A percentile compares a stretch with the other conserved stretches of the same genome.
These are phyloP conservation scores for Dendrolimus punctatus DNA, from an alignment of 1,140 invertebrate species.

Conservation along the genomic window DNA sequence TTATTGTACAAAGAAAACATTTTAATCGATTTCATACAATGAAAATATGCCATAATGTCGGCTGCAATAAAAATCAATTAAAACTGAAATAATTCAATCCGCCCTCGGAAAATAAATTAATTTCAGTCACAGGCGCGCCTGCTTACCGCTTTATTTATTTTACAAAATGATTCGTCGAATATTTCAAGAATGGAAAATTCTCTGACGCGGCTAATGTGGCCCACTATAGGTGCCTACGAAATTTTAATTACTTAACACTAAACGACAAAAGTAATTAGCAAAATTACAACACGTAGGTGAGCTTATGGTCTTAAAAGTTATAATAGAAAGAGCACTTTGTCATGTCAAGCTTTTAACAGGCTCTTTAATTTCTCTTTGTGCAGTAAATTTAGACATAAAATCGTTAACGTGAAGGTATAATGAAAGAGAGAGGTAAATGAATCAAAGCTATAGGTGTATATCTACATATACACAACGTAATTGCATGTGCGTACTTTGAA, in stretches of 20 bases:
- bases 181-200: background rate
- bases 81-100: constrained; percentile 4
- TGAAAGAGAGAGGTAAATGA: constrained; percentile 28
- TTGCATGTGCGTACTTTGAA: too few species aligned
- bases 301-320: constrained; percentile 60
- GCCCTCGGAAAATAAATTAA: constrained; percentile 21
- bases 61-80: background rate
- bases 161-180: constrained; percentile 18
- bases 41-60: background rate
- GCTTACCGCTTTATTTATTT: constrained; percentile 22
- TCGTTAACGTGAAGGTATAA: constrained; percentile 43
- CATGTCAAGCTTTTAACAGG: constrained; percentile 64
- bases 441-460: constrained; percentile 15
- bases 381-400: constrained; percentile 66
- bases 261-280: constrained; percentile 47
- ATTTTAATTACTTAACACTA: constrained; percentile 47
- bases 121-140: constrained; percentile 12
- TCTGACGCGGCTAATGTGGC: constrained; percentile 6
- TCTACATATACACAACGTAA: too few species aligned
- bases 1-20: too few species aligned
- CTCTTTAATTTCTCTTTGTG: constrained; percentile 66
- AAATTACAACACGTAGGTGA: constrained; percentile 52
- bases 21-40: too few species aligned
- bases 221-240: constrained; percentile 16
- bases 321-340: constrained; percentile 59